A percentile compares a stretch with the other conserved stretches of the same genome.
These are phyloP conservation scores for Pterostichus madidus DNA, from an alignment of 2,888 invertebrate genomes.

Conservation along the genomic window DNA sequence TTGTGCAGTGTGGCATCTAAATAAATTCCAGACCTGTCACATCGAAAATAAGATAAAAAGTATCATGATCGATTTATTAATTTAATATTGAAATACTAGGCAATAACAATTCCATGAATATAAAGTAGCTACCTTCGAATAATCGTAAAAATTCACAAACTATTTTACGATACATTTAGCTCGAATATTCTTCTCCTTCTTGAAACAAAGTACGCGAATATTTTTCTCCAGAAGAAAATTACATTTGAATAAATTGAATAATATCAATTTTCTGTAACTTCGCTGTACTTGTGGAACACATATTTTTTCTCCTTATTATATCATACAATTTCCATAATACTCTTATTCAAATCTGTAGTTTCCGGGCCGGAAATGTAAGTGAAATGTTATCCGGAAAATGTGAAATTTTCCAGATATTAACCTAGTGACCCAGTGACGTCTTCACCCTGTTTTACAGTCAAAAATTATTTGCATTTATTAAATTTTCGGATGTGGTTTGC, in stretches of 20 bases:
- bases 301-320: constrained; percentile 2
- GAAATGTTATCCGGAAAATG: not conserved
- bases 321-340: constrained; percentile 7
- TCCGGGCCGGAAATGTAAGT: not conserved
- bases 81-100: too few species aligned
- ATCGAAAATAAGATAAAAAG: too few species aligned
- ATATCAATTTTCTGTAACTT: not conserved
- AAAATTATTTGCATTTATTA: too few species aligned
- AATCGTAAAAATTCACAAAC: constrained; percentile 14
- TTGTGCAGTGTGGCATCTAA: too few species aligned
- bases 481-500: too few species aligned
- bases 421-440: not conserved
- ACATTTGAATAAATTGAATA: constrained; percentile 28
- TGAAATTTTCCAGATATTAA: constrained; percentile 21
- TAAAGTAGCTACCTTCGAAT: not conserved
- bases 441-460: not conserved
- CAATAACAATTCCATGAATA: constrained; percentile 1
- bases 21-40: too few species aligned
- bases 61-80: too few species aligned
- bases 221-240: not conserved
- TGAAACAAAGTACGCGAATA: not conserved
- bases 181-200: not conserved
- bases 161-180: constrained; percentile 10
- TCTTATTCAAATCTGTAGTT: constrained; percentile 13
- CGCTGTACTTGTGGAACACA: not conserved